A percentile compares a stretch with the other conserved stretches of the same genome.
phyloP scores from a whole-genome alignment of 37 sponge, comb jelly and placozoan genomes.

The Beroe ovata region DNA sequence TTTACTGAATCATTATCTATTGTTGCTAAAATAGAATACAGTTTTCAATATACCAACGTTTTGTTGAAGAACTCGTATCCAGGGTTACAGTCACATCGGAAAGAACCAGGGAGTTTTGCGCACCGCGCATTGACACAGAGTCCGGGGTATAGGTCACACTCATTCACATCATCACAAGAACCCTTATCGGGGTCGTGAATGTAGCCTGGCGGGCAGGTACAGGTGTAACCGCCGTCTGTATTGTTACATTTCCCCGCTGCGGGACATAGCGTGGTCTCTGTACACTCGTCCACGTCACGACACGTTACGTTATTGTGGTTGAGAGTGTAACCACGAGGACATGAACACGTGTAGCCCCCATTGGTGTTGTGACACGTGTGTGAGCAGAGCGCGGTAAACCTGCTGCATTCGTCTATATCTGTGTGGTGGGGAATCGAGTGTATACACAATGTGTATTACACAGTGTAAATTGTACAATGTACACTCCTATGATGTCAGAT shows the following conservation, averaged over 20 bases:
- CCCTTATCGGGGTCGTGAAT: background rate
- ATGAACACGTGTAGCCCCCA: conserved; percentile 39
- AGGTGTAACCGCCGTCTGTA: conserved; percentile 24
- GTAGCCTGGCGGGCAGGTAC: conserved; percentile 33
- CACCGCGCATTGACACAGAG: conserved; percentile 32
- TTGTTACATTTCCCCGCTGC: background rate
- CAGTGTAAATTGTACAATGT: no score
- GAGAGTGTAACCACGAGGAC: background rate
- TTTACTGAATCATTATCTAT: no score
- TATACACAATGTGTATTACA: no score
- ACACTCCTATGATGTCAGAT: no score
- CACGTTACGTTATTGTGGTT: conserved; percentile 7
- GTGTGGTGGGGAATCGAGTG: background rate
- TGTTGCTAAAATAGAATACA: no score
- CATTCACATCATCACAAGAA: conserved; percentile 17
- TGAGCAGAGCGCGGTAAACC: background rate
- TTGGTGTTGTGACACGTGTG: conserved; percentile 39
- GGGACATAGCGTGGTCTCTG: background rate
- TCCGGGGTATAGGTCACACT: background rate
- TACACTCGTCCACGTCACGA: conserved; percentile 19
- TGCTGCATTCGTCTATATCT: conserved; percentile 39
- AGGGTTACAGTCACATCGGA: conserved; percentile 23
- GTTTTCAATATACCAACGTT: conserved; percentile 44
- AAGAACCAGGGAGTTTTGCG: background rate
- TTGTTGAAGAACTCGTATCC: conserved; percentile 26